Conservation (phyloP, 2,888 invertebrate genomes). For the Machimus atricapillus region DNA sequence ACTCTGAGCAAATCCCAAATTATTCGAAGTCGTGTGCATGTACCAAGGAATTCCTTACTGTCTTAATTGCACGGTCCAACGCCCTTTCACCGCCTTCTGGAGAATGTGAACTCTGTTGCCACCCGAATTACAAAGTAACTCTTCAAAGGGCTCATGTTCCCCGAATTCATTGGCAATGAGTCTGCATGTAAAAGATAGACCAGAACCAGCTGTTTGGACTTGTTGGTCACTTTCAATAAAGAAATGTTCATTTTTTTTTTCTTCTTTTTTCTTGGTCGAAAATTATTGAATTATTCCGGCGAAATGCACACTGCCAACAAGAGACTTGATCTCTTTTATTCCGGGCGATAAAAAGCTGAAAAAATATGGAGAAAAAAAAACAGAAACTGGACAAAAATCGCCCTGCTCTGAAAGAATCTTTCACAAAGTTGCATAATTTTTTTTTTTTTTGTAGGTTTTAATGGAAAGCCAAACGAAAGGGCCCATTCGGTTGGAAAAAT, state of each 20-base stretch:
- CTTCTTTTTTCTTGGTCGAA: neutral
- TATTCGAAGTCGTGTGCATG: neutral
- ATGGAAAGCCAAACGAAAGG: constrained; percentile 23
- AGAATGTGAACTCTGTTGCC: neutral
- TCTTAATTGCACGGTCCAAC: neutral
- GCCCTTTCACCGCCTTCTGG: neutral
- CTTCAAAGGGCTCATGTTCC: neutral
- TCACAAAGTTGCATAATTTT: neutral
- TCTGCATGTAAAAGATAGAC: neutral
- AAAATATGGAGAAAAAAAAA: neutral
- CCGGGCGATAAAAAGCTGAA: neutral
- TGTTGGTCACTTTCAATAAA: neutral
- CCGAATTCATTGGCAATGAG: neutral
- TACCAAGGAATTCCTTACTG: neutral
- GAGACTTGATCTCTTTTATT: neutral
- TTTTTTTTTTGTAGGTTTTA: neutral
- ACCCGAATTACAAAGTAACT: neutral
- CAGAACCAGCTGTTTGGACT: neutral
- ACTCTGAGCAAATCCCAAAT: neutral
- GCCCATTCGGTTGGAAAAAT: constrained; percentile 40
- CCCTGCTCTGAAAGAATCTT: neutral
- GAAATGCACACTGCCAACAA: constrained; percentile 1
- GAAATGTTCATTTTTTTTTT: neutral
- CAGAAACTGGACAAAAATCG: neutral
- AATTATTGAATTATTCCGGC: constrained; percentile 20